Evolutionary conservation across 2,888 invertebrate genomes (phyloP), one percentile per base, ranked within the genome.

Genomic region (Parnassius smintheus): DNA sequence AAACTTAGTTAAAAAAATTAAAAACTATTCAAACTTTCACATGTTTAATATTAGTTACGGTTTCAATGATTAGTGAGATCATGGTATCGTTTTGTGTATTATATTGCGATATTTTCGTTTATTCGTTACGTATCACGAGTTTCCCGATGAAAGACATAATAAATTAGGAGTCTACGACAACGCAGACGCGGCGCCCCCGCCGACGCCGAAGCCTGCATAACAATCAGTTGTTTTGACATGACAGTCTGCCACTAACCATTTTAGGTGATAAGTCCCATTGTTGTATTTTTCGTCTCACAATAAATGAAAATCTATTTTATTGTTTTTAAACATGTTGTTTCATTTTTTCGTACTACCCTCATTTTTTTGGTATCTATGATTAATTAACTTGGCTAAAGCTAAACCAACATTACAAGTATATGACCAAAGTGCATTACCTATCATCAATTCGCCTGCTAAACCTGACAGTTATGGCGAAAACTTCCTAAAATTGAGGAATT

Each of bases 241-340:
- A 88, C 90, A 86, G 88, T 89, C 90, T 88, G 86, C 91, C 89
- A 91, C 90, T 91, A 91, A 91, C 89, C 90, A 90, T 90, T 85
- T 82, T 91, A 91, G 91, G 80, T 90, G 74, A 88, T 91, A 91
- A 91, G 91, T 89, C 90, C 91, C 91, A 91, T 91, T 91, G 91
- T 91, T 91, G 91, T 91, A 91, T 90, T 91, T 91, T 91, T 91
- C 91, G 91, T 91, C 91, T 91, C 91, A 91, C 91, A 91, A 91
- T 91, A 91, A 91, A 91, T 91, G 91, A 91, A 89, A 91, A 91
- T 91, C 91, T 91, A 91, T 91, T 91, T 91, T 91, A 91, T 91
- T 91, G 91, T 91, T 91, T 91, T 91, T 91, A 91, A 77, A 65
- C 73, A 71, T 85, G 88, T 81, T 70, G 88, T 91, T 91, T 88